These are phyloP conservation scores for Lichenostomus cassidix DNA, from an alignment of 2,113 vertebrate species.

Conservation along the genomic window DNA sequence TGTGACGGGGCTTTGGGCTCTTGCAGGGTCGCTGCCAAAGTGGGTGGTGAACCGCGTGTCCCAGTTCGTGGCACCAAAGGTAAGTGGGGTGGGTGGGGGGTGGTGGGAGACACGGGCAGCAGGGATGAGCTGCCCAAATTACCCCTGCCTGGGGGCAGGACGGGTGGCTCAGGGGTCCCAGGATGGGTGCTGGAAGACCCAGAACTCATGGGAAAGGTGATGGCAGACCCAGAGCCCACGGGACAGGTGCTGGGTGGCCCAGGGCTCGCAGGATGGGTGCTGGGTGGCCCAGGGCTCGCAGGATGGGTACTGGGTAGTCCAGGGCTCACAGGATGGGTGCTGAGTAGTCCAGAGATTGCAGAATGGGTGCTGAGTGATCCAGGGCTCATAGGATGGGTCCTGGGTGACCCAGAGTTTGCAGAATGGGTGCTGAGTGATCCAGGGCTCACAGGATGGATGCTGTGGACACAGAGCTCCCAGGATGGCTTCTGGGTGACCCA, in stretches of 20 bases:
- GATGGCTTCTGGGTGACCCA: background rate
- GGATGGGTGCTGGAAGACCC: background rate
- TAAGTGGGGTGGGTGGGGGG: background rate
- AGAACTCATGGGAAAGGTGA: fast-evolving
- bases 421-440: fast-evolving
- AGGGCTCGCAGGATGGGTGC: background rate
- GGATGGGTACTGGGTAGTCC: fast-evolving
- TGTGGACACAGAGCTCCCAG: background rate
- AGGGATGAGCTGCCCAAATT: background rate
- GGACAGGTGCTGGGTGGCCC: fast-evolving
- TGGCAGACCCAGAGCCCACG: fast-evolving
- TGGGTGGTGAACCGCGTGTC: constrained; percentile 88
- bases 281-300: fast-evolving
- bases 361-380: background rate
- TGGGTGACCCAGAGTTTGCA: background rate
- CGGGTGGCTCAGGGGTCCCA: background rate
- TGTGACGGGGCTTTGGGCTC: background rate
- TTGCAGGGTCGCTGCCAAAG: constrained; percentile 83
- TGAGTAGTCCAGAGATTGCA: background rate
- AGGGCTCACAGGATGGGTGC: fast-evolving
- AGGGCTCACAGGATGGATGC: background rate
- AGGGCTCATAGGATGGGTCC: fast-evolving
- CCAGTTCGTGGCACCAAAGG: constrained; percentile 86
- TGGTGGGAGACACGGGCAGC: background rate
- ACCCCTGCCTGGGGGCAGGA: background rate